These are phyloP conservation scores for Drosophila athabasca DNA, from an alignment of 1,140 invertebrate genomes.

Conservation along the genomic window DNA sequence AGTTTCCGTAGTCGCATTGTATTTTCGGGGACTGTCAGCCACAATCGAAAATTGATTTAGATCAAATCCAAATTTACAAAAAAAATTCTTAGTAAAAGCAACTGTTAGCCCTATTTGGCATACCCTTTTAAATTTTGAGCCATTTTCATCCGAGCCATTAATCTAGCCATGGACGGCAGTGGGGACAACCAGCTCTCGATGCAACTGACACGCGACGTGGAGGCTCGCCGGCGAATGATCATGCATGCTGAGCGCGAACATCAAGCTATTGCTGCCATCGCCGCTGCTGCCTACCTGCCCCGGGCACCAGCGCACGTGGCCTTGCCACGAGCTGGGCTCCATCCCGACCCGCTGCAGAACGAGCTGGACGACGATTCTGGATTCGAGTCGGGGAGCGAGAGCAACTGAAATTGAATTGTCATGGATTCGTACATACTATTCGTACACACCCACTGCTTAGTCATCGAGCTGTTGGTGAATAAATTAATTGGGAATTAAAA, in stretches of 20 bases:
- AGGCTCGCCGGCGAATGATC: slow-evolving; percentile 10
- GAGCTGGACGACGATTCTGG: slow-evolving; percentile 52
- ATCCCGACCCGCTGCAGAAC: neutral
- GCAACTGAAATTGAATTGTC: slow-evolving; percentile 23
- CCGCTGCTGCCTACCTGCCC: too few relatives aligned
- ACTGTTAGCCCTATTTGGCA: too few relatives aligned
- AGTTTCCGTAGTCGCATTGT: slow-evolving; percentile 44
- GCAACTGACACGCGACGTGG: slow-evolving; percentile 9
- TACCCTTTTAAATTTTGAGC: neutral
- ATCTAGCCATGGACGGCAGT: slow-evolving; percentile 54
- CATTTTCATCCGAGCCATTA: too few relatives aligned
- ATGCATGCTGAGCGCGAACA: neutral
- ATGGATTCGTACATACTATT: neutral
- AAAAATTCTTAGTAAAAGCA: neutral
- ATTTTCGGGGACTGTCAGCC: slow-evolving; percentile 29
- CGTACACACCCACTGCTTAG: too few relatives aligned
- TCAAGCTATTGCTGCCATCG: neutral
- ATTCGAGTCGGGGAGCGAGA: slow-evolving; percentile 62
- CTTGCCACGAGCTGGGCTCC: neutral
- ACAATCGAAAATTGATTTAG: neutral
- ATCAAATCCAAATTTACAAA: slow-evolving; percentile 25
- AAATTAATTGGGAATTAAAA: neutral
- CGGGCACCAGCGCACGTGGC: neutral
- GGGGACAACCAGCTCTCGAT: slow-evolving; percentile 56
- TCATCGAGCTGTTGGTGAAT: neutral